Evolutionary conservation across 2,797 vertebrate species (phyloP), one percentile per base, ranked within the genome.

Genomic region (Channallabes apus): DNA sequence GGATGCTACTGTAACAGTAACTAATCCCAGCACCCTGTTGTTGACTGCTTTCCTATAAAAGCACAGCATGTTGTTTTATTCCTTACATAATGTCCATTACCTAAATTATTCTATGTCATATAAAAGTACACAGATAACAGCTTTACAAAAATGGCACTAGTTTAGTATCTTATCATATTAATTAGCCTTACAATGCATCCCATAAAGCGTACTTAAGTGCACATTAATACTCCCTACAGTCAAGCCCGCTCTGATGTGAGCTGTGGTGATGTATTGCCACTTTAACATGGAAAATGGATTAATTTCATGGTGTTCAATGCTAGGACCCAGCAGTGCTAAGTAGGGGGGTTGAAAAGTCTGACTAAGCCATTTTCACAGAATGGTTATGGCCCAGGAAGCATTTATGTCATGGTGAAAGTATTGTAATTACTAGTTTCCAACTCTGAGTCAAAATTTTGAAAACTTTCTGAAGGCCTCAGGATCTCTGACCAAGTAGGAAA

Each of bases 221-320:
- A 27, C 61, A 6, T 46, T 65, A 1, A n/a, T 65, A 51, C 3
- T 67, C 46, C 64, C 4, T 56, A 24, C 46, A 68, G 41, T 17
- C 2, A 6, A 56, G 41, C 11, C 41, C 65, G 61, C n/a, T 64
- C 12, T 24, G 56, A 59, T 58, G 78, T 80, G 35, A 64, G 35
- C 62, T 6, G 80, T 69, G 64, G 46, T 82, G 80, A 82, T 69
- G 69, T 82, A 82, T 82, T 58, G 58, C 18, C 29, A 82, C 65
- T 7, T 35, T 69, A 69, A 58, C 62, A 56, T 68, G 27, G n/a
- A 18, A 67, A 80, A 67, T 27, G n/a, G 46, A 82, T 54, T 68
- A 2, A 56, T 68, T 68, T 82, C 65, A 58, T 35, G 27, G 65
- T n/a, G 29, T 58, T 64, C 27, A 15, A 4, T 4, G 64, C 62